Evolutionary conservation across 2,113 vertebrate genomes (phyloP), one percentile per base, ranked within the genome.

Genomic region (Tragelaphus scriptus): DNA sequence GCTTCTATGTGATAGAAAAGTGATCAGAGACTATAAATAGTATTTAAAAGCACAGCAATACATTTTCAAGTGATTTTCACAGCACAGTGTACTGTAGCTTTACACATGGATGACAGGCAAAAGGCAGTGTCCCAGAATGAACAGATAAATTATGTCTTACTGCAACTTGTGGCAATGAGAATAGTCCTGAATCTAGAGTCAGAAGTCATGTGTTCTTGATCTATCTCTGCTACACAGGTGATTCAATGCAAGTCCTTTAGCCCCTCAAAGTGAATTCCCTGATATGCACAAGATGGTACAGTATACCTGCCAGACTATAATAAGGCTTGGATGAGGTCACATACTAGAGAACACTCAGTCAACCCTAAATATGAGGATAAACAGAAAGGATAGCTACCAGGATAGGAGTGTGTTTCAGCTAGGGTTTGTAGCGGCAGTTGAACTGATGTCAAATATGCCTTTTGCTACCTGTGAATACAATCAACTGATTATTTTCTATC

Each of bases 11-110:
- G 19, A 10, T 55, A 94, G 36, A 88, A 75, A 94, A 94, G 87
- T 59, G 4, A 79, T 65, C 30, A 0, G 4, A 86, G 32, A 21
- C 77, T 32, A 6, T 94, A 88, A 59, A 68, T 85, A 58, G 12
- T 36, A 85, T 68, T 94, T 96, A 90, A 89, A 95, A 90, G 32
- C 17, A 88, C n/a, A 36, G 75, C 86, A 63, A 87, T 92, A 65
- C 3, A 85, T 53, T 95, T 59, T 81, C 86, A 88, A 88, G 30
- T 92, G 71, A 77, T 92, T 95, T 94, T 84, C 47, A 49, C 84
- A 26, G 13, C 40, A 53, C 40, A 53, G 0, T 47, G 23, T 75
- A 19, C 7, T 19, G 5, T 23, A 1, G 9, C 36, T 91, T 94
- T 58, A 90, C 12, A 55, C 32, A 51, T 65, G 68, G 23, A 93